These are phyloP conservation scores for Strix aluco DNA, from an alignment of 2,113 vertebrate species.

Conservation along the genomic window DNA sequence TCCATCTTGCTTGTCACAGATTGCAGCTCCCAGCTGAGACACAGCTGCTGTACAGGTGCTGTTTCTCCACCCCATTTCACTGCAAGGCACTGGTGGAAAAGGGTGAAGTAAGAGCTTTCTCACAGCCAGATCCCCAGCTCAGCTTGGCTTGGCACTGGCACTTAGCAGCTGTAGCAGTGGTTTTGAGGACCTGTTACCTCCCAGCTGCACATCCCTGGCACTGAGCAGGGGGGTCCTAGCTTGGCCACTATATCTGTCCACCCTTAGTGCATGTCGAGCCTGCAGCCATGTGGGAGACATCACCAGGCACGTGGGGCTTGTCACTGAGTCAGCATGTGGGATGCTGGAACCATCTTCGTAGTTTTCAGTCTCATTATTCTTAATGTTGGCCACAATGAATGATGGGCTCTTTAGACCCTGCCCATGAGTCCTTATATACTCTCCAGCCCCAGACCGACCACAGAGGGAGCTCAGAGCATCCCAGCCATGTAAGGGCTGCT, in stretches of 20 bases:
- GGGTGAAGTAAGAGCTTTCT: not conserved
- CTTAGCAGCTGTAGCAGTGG: not conserved
- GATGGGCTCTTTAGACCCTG: not conserved
- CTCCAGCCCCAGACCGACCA: not conserved
- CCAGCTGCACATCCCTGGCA: not conserved
- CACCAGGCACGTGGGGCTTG: not conserved
- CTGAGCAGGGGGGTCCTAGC: not conserved
- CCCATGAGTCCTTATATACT: not conserved
- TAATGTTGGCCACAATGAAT: not conserved
- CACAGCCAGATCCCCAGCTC: not conserved
- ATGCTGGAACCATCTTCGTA: not conserved
- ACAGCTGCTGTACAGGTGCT: not conserved
- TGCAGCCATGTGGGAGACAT: not conserved
- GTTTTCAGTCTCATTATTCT: not conserved
- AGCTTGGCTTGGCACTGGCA: fast-evolving
- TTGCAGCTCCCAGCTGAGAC: not conserved
- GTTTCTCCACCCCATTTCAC: fast-evolving
- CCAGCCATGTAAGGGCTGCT: not conserved
- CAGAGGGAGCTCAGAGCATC: not conserved
- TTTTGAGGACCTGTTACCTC: not conserved
- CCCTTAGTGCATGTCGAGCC: not conserved
- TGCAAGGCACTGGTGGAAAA: not conserved
- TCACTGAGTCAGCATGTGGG: not conserved
- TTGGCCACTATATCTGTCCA: not conserved
- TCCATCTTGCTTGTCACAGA: not conserved